Base-by-base conservation (phyloP, 2,888 invertebrate species). In the Polymixis flavicincta region DNA sequence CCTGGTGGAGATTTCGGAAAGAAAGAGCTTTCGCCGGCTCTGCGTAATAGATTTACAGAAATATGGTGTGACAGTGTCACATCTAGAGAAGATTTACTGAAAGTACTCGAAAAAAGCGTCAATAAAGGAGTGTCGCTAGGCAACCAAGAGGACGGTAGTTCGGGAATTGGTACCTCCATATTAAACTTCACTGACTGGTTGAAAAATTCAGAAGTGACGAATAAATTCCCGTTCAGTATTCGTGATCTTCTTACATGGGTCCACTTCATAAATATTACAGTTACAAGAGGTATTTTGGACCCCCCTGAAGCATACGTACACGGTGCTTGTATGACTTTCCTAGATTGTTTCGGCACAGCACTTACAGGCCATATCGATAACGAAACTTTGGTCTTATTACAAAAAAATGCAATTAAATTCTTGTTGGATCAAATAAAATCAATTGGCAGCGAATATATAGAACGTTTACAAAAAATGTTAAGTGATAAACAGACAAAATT, bases 1-100 rank as follows among this genome's bases (percentile, higher is more conserved):
- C 99, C 99, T 13, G 99, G 99, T 19, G 99, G 99, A 1, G 99
- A 99, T 96, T 99, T 98, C 92, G 99, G 99, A 6, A 99, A 99
- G 93, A 99, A 99, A 92, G 99, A 99, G 97, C 96, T 99, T 17
- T 99, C 99, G 0, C 99, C 99, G 0, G 99, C 99, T 0, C 95
- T 99, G 68, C 97, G 99, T 69, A 99, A 99, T 96, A 97, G 99
- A 66, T 99, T 99, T 89, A 99, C 99, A 0, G 99, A 99, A 96
- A 99, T 99, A 91, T 99, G 99, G 99, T 99, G 99, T 90, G 98
- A 98, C 74, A 97, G 97, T 68, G 98, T 98, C 17, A 97, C 97
- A 25, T 97, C 97, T 42, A 96, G 97, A 71, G 96, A 97, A 22
- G 99, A 99, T 94, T 96, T 99, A 59, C 94, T 98, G 22, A 95